Percentiles rank a stretch among this genome's conserved stretches.
Conservation (phyloP, 2,888 invertebrate species). For the Hybos culiciformis region DNA sequence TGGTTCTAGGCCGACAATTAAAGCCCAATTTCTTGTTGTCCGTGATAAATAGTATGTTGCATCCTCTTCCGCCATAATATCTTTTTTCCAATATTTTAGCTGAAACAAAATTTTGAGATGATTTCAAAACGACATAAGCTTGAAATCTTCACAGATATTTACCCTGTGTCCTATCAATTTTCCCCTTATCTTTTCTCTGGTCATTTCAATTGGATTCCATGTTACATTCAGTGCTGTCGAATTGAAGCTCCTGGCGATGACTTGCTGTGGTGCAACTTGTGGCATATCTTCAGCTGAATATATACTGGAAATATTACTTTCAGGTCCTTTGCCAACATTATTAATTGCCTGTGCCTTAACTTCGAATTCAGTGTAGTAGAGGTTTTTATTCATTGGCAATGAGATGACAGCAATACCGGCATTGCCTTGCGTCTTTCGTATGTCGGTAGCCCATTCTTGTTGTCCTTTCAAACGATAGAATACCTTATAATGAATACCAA, state of each 20-base stretch:
- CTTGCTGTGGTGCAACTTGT: conserved; percentile 73
- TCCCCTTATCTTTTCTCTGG: conserved; percentile 71
- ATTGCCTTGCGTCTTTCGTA: conserved; percentile 53
- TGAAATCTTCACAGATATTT: conserved; percentile 15
- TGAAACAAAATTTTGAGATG: conserved; percentile 22
- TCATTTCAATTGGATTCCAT: conserved; percentile 78
- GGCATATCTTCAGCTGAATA: conserved; percentile 90
- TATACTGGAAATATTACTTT: conserved; percentile 58
- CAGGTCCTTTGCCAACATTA: conserved; percentile 67
- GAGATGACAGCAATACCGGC: conserved; percentile 65
- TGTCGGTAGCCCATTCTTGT: conserved; percentile 62
- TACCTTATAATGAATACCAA: conserved; percentile 76
- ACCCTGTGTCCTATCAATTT: conserved; percentile 83
- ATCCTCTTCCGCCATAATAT: conserved; percentile 58
- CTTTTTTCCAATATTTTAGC: conserved; percentile 88
- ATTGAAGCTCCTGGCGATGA: conserved; percentile 67
- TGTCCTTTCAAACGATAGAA: conserved; percentile 67
- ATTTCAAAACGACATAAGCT: not conserved
- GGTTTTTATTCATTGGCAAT: conserved; percentile 44
- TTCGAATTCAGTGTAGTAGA: conserved; percentile 71
- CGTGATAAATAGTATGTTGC: conserved; percentile 74
- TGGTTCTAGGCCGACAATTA: conserved; percentile 85
- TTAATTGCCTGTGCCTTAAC: conserved; percentile 78
- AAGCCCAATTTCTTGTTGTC: conserved; percentile 68
- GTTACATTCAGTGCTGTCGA: conserved; percentile 85